Base-by-base conservation (phyloP, 2,888 invertebrate species). In the Sarcophaga rosellei region DNA sequence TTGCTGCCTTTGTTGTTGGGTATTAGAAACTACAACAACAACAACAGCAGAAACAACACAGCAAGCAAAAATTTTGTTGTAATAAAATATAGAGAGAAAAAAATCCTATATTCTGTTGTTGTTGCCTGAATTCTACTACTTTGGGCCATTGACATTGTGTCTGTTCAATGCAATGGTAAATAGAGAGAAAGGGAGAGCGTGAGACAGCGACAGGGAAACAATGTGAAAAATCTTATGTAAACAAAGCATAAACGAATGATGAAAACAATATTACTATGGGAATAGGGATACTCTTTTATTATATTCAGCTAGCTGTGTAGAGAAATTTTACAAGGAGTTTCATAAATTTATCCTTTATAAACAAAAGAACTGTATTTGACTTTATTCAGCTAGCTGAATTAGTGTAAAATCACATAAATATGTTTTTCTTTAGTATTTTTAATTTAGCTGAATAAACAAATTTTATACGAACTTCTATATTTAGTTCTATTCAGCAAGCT, bases 141-240 rank as follows among this genome's bases (percentile, higher is more conserved):
- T 57, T 75, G 66, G 75, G 75, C 65, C 75, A 75, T 66, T 75
- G 75, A 65, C 75, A 75, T 75, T 75, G 66, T 57, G 57, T 66
- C 47, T 59, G 59, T 75, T 25, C 12, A 17, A 15, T 17, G 53
- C 53, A 53, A 17, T 15, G 17, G 12, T 15, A 53, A 53, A 53
- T 53, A 53, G 1, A 53, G 15, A 53, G 53, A 53, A 53, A 53
- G 1, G 2, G 5, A 53, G 17, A 53, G 15, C 1, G 53, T 17
- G 15, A 53, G 4, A 53, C 53, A 53, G 17, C 0, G 10, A 2
- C 53, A 53, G 17, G 53, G 15, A 53, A 53, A 53, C 53, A 53
- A 53, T 10, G 35, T 35, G 10, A 10, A 35, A 35, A 35, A 10
- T 35, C 35, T 1, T 35, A 35, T 35, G 35, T 35, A 35, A 35